Conservation (phyloP, 1,140 invertebrate genomes). For the Rhopalosiphum maidis region DNA sequence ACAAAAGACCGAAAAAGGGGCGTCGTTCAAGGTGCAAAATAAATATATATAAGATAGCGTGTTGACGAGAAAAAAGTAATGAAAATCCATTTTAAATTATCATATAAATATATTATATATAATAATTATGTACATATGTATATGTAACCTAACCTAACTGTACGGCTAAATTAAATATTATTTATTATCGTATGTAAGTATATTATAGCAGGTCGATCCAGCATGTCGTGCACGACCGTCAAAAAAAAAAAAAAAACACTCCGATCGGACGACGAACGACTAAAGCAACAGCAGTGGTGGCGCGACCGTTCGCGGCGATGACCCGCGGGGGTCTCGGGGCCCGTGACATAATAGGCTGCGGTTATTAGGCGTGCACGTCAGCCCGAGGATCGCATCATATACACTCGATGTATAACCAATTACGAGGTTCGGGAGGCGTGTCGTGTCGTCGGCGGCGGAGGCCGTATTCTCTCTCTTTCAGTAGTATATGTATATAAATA, state of each 20-base stretch:
- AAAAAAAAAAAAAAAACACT: neutral
- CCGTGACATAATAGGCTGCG: conserved; percentile 51
- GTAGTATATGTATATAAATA: neutral
- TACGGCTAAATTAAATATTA: neutral
- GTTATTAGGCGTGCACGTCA: conserved; percentile 56
- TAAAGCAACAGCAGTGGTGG: neutral
- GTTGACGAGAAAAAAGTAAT: neutral
- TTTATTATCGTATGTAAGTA: neutral
- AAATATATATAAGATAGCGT: neutral
- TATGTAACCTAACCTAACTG: no score
- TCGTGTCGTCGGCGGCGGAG: conserved; percentile 6
- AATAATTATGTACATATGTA: neutral
- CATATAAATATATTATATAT: neutral
- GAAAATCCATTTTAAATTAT: neutral
- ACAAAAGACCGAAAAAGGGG: conserved; percentile 7
- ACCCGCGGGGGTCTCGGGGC: conserved; percentile 20
- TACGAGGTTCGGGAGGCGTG: conserved; percentile 56
- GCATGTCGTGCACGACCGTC: neutral
- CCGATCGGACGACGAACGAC: neutral
- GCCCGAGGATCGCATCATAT: conserved; percentile 18
- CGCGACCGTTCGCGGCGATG: conserved; percentile 6
- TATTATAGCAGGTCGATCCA: neutral
- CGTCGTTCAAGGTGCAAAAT: conserved; percentile 49
- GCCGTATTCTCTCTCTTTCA: neutral
- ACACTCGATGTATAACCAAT: conserved; percentile 26